Percentiles rank a stretch among this genome's conserved stretches.
Conservation (phyloP, 2,888 invertebrate genomes). For the Lottia scabra region DNA sequence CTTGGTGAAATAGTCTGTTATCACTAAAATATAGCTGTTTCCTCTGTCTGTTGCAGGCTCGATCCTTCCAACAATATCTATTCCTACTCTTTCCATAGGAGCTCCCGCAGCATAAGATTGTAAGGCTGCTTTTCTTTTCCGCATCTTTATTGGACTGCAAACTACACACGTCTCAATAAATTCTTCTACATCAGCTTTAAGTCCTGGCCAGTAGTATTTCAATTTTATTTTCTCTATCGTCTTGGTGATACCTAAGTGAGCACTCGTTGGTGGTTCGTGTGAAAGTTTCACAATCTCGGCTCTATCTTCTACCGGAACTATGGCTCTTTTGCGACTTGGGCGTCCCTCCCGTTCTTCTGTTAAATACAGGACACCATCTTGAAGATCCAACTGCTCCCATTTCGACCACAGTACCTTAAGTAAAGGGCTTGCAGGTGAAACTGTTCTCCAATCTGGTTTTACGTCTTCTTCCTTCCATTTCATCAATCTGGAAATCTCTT, state of each 20-base stretch:
- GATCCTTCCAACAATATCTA: slow-evolving; percentile 25
- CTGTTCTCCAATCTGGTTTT: too few species aligned
- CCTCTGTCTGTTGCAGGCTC: slow-evolving; percentile 24
- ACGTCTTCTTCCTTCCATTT: too few species aligned
- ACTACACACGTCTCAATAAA: slow-evolving; percentile 11
- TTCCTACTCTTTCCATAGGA: slow-evolving; percentile 28
- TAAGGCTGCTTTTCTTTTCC: not conserved
- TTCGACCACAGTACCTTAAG: not conserved
- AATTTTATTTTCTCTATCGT: not conserved
- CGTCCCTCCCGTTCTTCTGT: not conserved
- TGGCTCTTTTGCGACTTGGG: not conserved
- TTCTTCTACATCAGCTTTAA: slow-evolving; percentile 7
- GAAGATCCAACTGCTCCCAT: not conserved
- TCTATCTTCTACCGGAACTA: not conserved
- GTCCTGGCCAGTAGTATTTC: slow-evolving; percentile 11
- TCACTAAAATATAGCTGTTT: slow-evolving; percentile 27
- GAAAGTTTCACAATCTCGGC: not conserved
- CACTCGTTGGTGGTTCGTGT: not conserved
- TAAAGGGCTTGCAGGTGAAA: not conserved
- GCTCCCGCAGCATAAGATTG: slow-evolving; percentile 14
- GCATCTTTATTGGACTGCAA: too few species aligned
- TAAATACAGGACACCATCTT: not conserved
- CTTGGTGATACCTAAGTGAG: not conserved
- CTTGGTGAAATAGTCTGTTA: slow-evolving; percentile 35
- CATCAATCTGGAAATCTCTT: not conserved